Evolutionary conservation across 2,888 invertebrate genomes (phyloP), one percentile per base, ranked within the genome.

Genomic region (Gibbula magus): DNA sequence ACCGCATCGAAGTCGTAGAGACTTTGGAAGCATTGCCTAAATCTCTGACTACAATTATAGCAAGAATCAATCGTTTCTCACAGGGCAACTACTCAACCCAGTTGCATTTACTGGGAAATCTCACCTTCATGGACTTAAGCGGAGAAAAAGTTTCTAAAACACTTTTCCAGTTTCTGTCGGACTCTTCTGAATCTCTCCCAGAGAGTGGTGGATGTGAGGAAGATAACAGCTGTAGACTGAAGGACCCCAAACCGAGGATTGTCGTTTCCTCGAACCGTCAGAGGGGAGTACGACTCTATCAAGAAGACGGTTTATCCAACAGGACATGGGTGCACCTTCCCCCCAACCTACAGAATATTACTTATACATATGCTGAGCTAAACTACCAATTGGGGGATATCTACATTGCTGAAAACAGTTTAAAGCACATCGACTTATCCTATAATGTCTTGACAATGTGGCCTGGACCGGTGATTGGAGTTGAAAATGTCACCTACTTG

Each of bases 391-490:
- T 61, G 61, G 25, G 16, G 3, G 29, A 61, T 16, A 29, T 29
- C 16, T 22, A 61, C 18, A 29, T 61, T 61, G 61, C 61, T 61
- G 61, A 29, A 1, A 25, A 25, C 2, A 52, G 56, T 13, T 74
- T 83, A 2, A 32, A 45, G n/a, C 35, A 29, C 16, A 10, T 85
- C 1, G 79, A 85, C 45, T 8, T 85, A 8, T 83, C 83, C 3
- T 83, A 78, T 22, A 85, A 85, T 73, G 32, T 83, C 8, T 25
- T 85, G 1, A 20, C 54, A 18, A 18, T 18, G 20, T 83, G 82
- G 79, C 22, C 67, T 2, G 82, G 80, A 3, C 76, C 79, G 1
- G 74, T 84, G 16, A 16, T 39, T 20, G 86, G 86, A 7, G 35
- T 83, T 7, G 54, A 79, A 25, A 52, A 67, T 39, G 18, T 86